Evolutionary conservation across 2,797 vertebrate species (phyloP).

Genomic region (Sebastes cheni): DNA sequence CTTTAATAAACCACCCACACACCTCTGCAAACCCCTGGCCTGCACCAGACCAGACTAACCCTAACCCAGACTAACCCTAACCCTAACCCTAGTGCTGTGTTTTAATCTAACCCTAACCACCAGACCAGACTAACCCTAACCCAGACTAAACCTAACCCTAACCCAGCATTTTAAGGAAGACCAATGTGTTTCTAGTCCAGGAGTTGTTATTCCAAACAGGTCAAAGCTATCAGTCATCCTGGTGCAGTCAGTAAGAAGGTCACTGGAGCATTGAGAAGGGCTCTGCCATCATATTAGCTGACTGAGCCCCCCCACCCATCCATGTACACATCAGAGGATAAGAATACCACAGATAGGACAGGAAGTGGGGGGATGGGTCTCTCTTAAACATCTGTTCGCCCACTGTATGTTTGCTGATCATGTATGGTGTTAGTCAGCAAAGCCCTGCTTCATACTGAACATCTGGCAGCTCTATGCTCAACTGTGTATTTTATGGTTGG

Average conservation of each 20-base stretch:
- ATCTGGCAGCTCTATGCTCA: conserved; percentile 35
- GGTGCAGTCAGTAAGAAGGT: conserved; percentile 20
- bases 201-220: conserved; percentile 42
- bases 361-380: conserved; percentile 6
- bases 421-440: conserved; percentile 33
- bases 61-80: too few species aligned
- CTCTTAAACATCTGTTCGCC: conserved; percentile 55
- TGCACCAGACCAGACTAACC: too few species aligned
- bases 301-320: not conserved
- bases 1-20: conserved; percentile 24
- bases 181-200: conserved; percentile 34
- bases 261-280: not conserved
- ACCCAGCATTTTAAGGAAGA: conserved; percentile 38
- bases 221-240: conserved; percentile 62
- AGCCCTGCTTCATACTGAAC: conserved; percentile 23
- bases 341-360: conserved; percentile 48
- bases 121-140: too few species aligned
- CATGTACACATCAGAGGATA: conserved; percentile 14
- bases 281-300: conserved; percentile 3
- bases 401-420: conserved; percentile 25
- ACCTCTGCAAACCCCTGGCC: not conserved
- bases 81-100: too few species aligned
- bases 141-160: not conserved
- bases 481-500: not conserved
- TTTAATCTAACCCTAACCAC: too few species aligned